Base-by-base conservation (phyloP, 2,113 vertebrate species). In the Diphyllodes magnificus region DNA sequence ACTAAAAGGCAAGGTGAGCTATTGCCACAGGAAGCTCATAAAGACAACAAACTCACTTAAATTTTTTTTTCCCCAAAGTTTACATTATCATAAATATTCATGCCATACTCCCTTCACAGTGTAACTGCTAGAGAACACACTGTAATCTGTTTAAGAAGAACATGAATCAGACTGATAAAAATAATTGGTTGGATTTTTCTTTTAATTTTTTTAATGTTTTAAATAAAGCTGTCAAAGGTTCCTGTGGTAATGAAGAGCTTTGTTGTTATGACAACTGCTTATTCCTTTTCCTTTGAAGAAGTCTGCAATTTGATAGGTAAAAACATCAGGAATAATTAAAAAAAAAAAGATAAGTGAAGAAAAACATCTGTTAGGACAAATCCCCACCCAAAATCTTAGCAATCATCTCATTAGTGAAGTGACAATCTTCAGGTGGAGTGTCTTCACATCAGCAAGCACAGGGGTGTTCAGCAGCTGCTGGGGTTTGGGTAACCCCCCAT, bases 201-300 rank as follows among this genome's bases (percentile, higher is more conserved):
- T 97, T 97, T 94, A 95, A 96, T 92, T 97, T 97, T 95, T 93
- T 73, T 49, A 95, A 92, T 92, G 88, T 96, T 97, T 98, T 97
- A 97, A 98, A 98, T 98, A 98, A 98, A 98, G 96, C 97, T 98
- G 98, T 98, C 88, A 95, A 97, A 98, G 97, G 95, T 97, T 98
- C 94, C 96, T 95, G 96, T 96, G 97, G 97, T 97, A 98, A 98
- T 97, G 97, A 98, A 97, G 96, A 98, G 97, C 97, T 98, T 98
- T 98, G 98, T 98, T 98, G 97, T 98, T 98, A 98, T 98, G 98
- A 98, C 98, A 98, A 98, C 97, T 97, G 97, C 97, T 97, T 97
- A 95, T 91, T 97, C 96, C 94, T 97, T 92, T 96, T 94, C 71
- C 95, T 97, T 98, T 98, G 97, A 98, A 98, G 97, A 91, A 93